Base-by-base conservation (phyloP, 2,888 invertebrate genomes). In the Leptinotarsa haldemani region DNA sequence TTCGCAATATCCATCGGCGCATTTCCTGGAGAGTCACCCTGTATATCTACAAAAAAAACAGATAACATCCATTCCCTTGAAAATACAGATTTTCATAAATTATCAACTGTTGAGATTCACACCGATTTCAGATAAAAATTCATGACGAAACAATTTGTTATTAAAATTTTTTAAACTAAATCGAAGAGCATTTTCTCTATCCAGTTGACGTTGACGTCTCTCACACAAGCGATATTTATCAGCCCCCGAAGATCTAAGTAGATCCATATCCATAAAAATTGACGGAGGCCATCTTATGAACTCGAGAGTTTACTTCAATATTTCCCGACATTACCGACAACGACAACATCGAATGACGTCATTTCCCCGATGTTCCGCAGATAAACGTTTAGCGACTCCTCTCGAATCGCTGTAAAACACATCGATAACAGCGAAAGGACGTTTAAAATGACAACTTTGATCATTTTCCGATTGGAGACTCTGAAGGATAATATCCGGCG, bases 401-500 rank as follows among this genome's bases (percentile, higher is more conserved):
- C 65, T 65, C 58, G 66, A 56, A 67, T 22, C 46, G 74, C 65
- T 67, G 77, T 70, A 74, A 74, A 73, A 77, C 74, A 77, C 50
- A 69, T 46, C 74, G 73, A 76, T 73, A 74, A 73, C 73, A 68
- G 58, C 52, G 46, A 65, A 65, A 74, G 70, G 71, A 73, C 75
- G 70, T 73, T 75, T 73, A 68, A 68, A 70, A 74, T 71, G 74
- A 77, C 79, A 74, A 74, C 82, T 82, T 82, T 82, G 83, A 82
- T 82, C 79, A 81, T 82, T 79, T 82, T 81, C 79, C 80, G 80
- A 82, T 81, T 80, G 78, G 78, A 72, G 79, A 80, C 79, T 74
- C 77, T 65, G 77, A 78, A 78, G 78, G 80, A 82, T 83, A 82
- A 83, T 83, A 83, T 83, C 83, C 83, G 82, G 83, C 76, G 79